Evolutionary conservation across 2,888 invertebrate species (phyloP).

Genomic region (Agrotis ipsilon): DNA sequence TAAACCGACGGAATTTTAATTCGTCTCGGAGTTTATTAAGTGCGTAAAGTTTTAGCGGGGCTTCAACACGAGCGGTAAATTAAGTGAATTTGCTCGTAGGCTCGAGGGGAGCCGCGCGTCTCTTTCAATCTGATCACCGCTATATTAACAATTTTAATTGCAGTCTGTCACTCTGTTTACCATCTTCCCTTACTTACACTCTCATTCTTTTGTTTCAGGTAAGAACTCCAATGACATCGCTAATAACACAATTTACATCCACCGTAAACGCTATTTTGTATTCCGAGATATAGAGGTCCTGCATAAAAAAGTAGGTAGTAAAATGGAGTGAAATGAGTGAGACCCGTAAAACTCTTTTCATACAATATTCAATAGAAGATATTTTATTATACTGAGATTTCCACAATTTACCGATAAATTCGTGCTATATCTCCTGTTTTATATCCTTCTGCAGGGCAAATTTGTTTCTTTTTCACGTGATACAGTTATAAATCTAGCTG

Average conservation of each 20-base stretch:
- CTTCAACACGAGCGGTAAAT: slow-evolving; percentile 83
- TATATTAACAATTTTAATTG: slow-evolving; percentile 80
- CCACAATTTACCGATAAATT: slow-evolving; percentile 90
- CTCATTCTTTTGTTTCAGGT: slow-evolving; percentile 78
- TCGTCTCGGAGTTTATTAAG: slow-evolving; percentile 89
- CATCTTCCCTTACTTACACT: slow-evolving; percentile 45
- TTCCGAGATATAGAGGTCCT: slow-evolving; percentile 78
- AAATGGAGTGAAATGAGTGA: slow-evolving; percentile 87
- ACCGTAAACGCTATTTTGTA: slow-evolving; percentile 74
- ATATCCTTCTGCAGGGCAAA: slow-evolving; percentile 87
- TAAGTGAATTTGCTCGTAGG: slow-evolving; percentile 86
- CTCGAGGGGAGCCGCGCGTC: slow-evolving; percentile 71
- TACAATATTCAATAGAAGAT: slow-evolving; percentile 90
- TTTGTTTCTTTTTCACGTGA: slow-evolving; percentile 90
- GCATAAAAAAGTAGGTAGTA: slow-evolving; percentile 87
- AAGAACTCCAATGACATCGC: slow-evolving; percentile 74
- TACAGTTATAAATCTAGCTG: slow-evolving; percentile 88
- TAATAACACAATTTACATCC: slow-evolving; percentile 72
- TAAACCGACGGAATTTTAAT: slow-evolving; percentile 90
- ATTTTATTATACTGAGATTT: slow-evolving; percentile 90
- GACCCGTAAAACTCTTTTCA: slow-evolving; percentile 88
- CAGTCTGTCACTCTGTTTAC: slow-evolving; percentile 63
- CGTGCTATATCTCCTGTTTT: slow-evolving; percentile 87
- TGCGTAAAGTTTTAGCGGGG: slow-evolving; percentile 89
- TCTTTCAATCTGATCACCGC: slow-evolving; percentile 81